Evolutionary conservation across 2,113 vertebrate species (phyloP), one percentile per base, ranked within the genome.

Genomic region (Dendropsophus ebraccatus): DNA sequence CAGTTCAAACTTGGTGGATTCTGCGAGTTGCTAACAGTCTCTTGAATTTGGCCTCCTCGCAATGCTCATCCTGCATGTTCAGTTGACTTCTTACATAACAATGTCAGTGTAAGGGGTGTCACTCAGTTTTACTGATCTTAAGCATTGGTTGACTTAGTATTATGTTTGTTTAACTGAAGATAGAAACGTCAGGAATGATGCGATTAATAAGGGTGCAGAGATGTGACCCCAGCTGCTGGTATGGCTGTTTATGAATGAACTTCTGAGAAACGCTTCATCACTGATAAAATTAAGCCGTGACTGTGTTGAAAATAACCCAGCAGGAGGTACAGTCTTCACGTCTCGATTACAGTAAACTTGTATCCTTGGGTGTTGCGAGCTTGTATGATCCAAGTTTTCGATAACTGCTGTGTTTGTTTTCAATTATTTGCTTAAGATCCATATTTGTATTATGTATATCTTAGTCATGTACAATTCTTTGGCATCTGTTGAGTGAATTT

Each of bases 401-500:
- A 49, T 52, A 67, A 72, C 47, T 50, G 17, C 47, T 67, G 30
- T 81, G 47, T 83, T 49, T 65, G 17, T 73, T 86, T 56, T 49
- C 45, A 75, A 88, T 87, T 58, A 45, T 56, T 52, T 56, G 30
- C 47, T 87, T 90, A 92, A 78, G 19, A 50, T 72, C 11, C 28
- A 50, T 73, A 32, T 73, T 73, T 41, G 62, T 73, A 54, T 32
- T 72, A 70, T 92, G 92, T 90, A 25, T 45, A 28, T 80, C 16
- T 80, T 80, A 62, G 23, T 80, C 54, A 80, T 94, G 91, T 93
- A 92, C 91, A 91, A 94, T 92, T 95, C 95, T 95, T 95, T 95
- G 95, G 95, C 94, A 95, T 95, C 92, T 93, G 92, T 85, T 93
- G 91, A 92, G 93, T 87, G 89, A 88, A 89, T 93, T 30, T 79